These are phyloP conservation scores for Drosophila malerkotliana DNA, from an alignment of 1,140 invertebrate genomes.

Conservation along the genomic window DNA sequence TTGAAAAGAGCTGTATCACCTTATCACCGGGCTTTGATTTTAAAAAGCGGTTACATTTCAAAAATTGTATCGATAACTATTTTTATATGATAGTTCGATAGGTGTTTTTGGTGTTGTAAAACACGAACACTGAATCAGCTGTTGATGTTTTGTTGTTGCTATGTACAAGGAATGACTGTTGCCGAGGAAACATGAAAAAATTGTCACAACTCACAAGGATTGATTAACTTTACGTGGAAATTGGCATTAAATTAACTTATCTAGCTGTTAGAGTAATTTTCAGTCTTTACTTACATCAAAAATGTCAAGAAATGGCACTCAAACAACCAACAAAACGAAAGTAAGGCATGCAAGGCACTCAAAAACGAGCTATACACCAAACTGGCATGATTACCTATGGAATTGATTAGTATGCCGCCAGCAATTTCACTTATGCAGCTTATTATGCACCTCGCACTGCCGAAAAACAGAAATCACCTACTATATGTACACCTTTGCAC, in stretches of 20 bases:
- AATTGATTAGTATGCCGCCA: conserved; percentile 44
- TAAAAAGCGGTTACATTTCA: background rate
- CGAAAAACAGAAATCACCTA: conserved; percentile 7
- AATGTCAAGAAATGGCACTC: conserved; percentile 60
- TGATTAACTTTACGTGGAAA: conserved; percentile 61
- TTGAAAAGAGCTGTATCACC: conserved; percentile 24
- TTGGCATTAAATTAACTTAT: background rate
- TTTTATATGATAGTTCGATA: background rate
- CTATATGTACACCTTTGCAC: background rate
- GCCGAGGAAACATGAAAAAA: conserved; percentile 43
- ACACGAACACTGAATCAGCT: conserved; percentile 50
- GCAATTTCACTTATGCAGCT: conserved; percentile 17
- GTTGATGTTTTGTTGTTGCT: conserved; percentile 66
- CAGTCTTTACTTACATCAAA: background rate
- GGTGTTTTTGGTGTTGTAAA: background rate
- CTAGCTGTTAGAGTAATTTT: conserved; percentile 4
- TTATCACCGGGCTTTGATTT: background rate
- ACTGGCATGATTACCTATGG: conserved; percentile 1
- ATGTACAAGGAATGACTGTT: conserved; percentile 23
- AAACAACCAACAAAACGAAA: conserved; percentile 45
- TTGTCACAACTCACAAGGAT: conserved; percentile 62
- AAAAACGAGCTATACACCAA: background rate
- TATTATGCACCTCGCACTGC: conserved; percentile 13
- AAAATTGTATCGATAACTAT: background rate
- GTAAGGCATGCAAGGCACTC: conserved; percentile 40